Evolutionary conservation across 2,113 vertebrate genomes (phyloP).

Genomic region (Neolamprologus toae): DNA sequence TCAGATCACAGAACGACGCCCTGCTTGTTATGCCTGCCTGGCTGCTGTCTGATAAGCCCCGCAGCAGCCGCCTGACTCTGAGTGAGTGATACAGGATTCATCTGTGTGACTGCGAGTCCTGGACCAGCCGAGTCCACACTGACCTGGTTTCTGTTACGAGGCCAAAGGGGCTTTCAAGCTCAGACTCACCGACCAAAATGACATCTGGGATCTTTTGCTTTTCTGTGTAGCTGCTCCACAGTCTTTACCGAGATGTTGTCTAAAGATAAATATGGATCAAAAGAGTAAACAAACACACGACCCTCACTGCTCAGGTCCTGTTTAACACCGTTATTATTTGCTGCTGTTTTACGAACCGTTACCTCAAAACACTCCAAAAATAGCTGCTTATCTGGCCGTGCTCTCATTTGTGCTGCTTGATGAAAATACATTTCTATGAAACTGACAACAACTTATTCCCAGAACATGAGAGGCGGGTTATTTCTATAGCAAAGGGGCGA

Average conservation of each 20-base stretch:
- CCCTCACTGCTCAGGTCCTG: not conserved
- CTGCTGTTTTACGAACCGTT: not conserved
- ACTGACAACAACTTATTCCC: not conserved
- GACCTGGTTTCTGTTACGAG: not conserved
- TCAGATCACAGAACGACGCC: conserved; percentile 20
- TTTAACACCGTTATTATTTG: not conserved
- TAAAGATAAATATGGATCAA: not conserved
- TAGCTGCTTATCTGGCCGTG: not conserved
- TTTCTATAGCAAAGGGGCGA: not conserved
- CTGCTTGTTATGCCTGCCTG: conserved; percentile 15
- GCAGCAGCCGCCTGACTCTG: not conserved
- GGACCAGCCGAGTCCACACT: not conserved
- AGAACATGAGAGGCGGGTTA: not conserved
- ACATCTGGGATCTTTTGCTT: not conserved
- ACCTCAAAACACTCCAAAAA: not conserved
- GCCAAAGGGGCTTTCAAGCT: not conserved
- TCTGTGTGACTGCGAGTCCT: not conserved
- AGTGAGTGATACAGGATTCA: not conserved
- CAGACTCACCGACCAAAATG: not conserved
- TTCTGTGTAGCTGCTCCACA: not conserved
- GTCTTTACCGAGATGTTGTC: not conserved
- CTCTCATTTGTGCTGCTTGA: not conserved
- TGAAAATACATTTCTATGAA: not conserved
- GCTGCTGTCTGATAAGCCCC: conserved; percentile 46
- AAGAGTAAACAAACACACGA: not conserved